Conservation (phyloP, 2,888 invertebrate species). For the Parnassius glacialis region DNA sequence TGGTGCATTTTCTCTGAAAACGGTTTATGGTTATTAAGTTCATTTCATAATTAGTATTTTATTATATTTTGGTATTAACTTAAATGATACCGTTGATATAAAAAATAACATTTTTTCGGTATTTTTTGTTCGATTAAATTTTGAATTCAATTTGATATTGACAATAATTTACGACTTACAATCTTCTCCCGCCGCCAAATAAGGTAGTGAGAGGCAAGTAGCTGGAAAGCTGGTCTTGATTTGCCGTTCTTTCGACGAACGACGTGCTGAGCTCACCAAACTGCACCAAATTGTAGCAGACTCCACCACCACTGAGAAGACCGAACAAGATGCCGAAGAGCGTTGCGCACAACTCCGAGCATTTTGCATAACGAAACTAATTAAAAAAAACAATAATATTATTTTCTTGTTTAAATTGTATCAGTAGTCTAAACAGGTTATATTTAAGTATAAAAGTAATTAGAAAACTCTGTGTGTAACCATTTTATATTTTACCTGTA, state of each 20-base stretch:
- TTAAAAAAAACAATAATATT: conserved; percentile 2
- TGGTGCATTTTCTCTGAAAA: conserved; percentile 65
- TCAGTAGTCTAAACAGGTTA: too few species aligned
- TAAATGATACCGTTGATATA: too few species aligned
- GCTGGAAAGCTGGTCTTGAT: conserved; percentile 52
- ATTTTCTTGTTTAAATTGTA: background rate
- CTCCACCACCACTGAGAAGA: conserved; percentile 63
- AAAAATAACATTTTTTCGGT: too few species aligned
- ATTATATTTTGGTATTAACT: too few species aligned
- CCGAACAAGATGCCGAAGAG: conserved; percentile 55
- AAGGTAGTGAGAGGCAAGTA: conserved; percentile 54
- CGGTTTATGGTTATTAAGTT: too few species aligned
- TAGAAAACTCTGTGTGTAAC: too few species aligned
- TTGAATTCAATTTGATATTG: too few species aligned
- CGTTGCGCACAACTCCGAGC: conserved; percentile 57
- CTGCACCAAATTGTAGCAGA: conserved; percentile 81
- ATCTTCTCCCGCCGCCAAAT: conserved; percentile 62
- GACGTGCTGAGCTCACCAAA: conserved; percentile 83
- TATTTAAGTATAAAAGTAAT: too few species aligned
- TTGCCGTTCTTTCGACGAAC: conserved; percentile 75
- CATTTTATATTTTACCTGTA: too few species aligned
- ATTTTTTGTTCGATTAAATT: too few species aligned
- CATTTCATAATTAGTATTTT: too few species aligned
- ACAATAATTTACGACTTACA: conserved; percentile 47
- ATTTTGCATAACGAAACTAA: conserved; percentile 67